These are phyloP conservation scores for Germaria angustata DNA, from an alignment of 2,888 invertebrate genomes.

Conservation along the genomic window DNA sequence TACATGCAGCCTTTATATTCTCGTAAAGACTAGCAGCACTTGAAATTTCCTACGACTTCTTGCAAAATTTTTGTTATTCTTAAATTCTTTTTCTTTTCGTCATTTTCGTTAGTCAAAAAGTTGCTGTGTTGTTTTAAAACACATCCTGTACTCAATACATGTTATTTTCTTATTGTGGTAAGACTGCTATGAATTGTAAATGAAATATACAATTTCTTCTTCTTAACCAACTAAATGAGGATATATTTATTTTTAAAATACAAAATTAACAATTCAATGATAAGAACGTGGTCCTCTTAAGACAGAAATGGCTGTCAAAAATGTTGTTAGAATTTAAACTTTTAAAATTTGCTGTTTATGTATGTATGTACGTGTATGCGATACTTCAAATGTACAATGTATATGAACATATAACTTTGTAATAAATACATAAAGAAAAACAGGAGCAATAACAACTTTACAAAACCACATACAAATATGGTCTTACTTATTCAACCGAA, in stretches of 20 bases:
- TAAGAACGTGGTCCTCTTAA: no score
- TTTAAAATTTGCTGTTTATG: not conserved
- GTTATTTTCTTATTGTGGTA: no score
- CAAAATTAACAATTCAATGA: not conserved
- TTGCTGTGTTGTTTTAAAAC: no score
- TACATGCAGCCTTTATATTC: no score
- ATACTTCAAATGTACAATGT: not conserved
- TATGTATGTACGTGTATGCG: not conserved
- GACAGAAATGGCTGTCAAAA: no score
- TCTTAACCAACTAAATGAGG: not conserved
- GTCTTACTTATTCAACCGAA: not conserved
- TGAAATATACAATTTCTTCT: not conserved
- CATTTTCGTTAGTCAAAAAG: no score
- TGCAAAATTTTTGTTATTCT: no score
- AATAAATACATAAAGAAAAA: not conserved
- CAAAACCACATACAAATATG: slow-evolving; percentile 19
- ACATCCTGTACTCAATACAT: no score
- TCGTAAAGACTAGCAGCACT: no score
- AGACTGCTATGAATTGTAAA: slow-evolving; percentile 14
- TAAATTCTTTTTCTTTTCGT: no score
- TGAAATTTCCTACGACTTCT: no score
- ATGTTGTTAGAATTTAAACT: no score
- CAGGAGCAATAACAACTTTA: not conserved
- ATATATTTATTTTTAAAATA: not conserved
- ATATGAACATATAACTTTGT: not conserved